A percentile compares a stretch with the other conserved stretches of the same genome.
Evolutionary conservation across 2,888 invertebrate genomes (phyloP).

Genomic region (Xestobium rufovillosum): DNA sequence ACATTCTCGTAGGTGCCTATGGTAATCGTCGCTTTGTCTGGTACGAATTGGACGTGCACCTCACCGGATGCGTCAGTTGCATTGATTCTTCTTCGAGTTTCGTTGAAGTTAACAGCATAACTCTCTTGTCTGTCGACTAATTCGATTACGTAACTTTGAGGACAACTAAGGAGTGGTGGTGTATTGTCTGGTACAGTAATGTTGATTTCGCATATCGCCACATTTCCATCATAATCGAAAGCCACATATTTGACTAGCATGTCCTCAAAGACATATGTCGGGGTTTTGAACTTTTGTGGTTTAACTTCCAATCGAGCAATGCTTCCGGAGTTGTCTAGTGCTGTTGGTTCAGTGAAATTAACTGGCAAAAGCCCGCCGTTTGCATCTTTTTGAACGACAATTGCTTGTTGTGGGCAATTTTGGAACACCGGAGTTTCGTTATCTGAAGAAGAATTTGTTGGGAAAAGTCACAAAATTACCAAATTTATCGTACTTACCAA

Average conservation of each 20-base stretch:
- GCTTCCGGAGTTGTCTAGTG: slow-evolving; percentile 91
- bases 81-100: slow-evolving; percentile 76
- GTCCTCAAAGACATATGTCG: slow-evolving; percentile 80
- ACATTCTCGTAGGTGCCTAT: slow-evolving; percentile 88
- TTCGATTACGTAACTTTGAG: slow-evolving; percentile 90
- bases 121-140: slow-evolving; percentile 83
- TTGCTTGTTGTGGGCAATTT: slow-evolving; percentile 90
- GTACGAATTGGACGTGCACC: slow-evolving; percentile 72
- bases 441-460: slow-evolving; percentile 49
- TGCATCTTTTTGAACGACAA: slow-evolving; percentile 79
- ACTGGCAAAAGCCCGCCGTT: slow-evolving; percentile 86
- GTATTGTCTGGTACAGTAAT: slow-evolving; percentile 93
- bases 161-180: slow-evolving; percentile 82
- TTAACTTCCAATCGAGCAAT: slow-evolving; percentile 89
- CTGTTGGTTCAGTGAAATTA: slow-evolving; percentile 88
- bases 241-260: slow-evolving; percentile 92
- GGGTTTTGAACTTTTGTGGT: slow-evolving; percentile 84
- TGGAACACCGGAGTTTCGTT: slow-evolving; percentile 95
- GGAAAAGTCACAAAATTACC: slow-evolving; percentile 10
- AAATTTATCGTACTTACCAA: slow-evolving; percentile 52
- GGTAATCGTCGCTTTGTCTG: slow-evolving; percentile 76
- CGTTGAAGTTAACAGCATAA: slow-evolving; percentile 86
- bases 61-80: slow-evolving; percentile 84
- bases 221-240: slow-evolving; percentile 95
- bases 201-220: slow-evolving; percentile 93